phyloP scores from a whole-genome alignment of 2,113 vertebrate genomes.

The Steatornis caripensis region DNA sequence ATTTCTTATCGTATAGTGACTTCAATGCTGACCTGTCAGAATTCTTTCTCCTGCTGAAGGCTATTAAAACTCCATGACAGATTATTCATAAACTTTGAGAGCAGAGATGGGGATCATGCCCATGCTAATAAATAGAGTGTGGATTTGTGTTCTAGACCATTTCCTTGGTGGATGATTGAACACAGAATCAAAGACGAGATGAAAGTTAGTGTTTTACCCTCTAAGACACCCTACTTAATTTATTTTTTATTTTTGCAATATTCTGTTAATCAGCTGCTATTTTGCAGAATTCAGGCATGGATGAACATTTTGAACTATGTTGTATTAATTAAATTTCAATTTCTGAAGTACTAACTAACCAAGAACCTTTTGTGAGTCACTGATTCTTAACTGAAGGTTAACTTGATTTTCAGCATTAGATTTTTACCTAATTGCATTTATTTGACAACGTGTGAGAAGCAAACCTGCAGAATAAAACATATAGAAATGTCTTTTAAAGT shows the following conservation, averaged over 20 bases:
- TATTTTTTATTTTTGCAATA: background rate
- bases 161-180: background rate
- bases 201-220: background rate
- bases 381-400: background rate
- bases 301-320: background rate
- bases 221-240: background rate
- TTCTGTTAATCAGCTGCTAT: background rate
- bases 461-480: background rate
- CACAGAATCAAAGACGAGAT: slow-evolving; percentile 5
- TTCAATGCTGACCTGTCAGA: background rate
- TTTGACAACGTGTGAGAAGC: background rate
- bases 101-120: background rate
- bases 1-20: background rate
- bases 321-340: background rate
- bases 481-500: background rate
- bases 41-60: background rate
- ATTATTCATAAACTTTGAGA: background rate
- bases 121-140: background rate
- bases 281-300: background rate
- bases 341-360: slow-evolving; percentile 11
- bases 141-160: background rate
- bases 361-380: background rate
- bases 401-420: background rate
- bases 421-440: slow-evolving; percentile 13
- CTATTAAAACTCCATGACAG: background rate